Evolutionary conservation across 1,140 invertebrate species (phyloP).

Genomic region (Reticulitermes speratus): DNA sequence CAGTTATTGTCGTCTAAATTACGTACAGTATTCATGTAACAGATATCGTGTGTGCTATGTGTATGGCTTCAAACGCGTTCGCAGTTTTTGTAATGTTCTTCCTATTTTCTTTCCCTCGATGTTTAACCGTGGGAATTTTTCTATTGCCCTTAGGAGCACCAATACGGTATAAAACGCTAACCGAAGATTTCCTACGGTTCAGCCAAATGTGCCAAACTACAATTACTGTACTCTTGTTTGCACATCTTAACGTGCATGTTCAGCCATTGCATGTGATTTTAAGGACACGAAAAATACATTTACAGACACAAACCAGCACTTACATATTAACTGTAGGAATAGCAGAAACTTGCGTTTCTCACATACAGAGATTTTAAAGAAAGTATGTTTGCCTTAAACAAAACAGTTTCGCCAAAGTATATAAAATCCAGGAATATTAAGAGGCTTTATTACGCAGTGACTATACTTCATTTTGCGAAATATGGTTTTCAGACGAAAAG

Average conservation of each 20-base stretch:
- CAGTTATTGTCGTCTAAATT: too few species aligned
- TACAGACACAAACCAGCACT: conserved; percentile 7
- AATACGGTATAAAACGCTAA: background rate
- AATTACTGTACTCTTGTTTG: background rate
- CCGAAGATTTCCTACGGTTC: background rate
- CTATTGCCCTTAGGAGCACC: background rate
- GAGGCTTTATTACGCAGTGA: too few species aligned
- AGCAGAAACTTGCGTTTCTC: background rate
- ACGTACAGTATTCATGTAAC: too few species aligned
- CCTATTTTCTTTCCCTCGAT: too few species aligned
- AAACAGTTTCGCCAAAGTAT: too few species aligned
- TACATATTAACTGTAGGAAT: background rate
- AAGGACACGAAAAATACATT: background rate
- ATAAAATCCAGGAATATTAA: too few species aligned
- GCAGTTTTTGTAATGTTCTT: too few species aligned
- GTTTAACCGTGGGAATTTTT: too few species aligned
- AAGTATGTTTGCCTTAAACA: background rate
- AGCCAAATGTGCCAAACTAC: background rate
- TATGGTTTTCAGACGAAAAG: too few species aligned
- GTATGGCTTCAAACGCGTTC: too few species aligned
- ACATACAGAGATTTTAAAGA: background rate
- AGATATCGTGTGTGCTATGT: too few species aligned
- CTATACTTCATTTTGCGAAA: too few species aligned
- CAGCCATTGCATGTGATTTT: background rate
- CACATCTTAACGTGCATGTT: background rate